A percentile compares a stretch with the other conserved stretches of the same genome.
These are phyloP conservation scores for Entelurus aequoreus DNA, from an alignment of 2,113 vertebrate species.

Conservation along the genomic window DNA sequence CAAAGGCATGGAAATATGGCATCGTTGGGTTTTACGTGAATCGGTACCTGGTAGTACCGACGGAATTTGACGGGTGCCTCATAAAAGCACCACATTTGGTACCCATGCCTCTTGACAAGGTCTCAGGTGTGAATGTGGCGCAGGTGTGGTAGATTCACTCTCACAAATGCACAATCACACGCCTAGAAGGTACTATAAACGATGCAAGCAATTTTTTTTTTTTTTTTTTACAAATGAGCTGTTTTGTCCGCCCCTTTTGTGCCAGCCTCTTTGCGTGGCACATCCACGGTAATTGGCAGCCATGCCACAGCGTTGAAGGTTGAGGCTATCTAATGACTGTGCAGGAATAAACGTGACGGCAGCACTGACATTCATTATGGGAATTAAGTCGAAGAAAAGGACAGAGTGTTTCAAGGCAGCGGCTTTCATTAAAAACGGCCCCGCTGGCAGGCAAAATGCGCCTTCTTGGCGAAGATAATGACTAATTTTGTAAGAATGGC, in stretches of 20 bases:
- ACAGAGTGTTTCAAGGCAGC: background rate
- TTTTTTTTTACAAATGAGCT: background rate
- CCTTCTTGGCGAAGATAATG: background rate
- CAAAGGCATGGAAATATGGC: too few relatives aligned
- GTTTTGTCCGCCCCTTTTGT: background rate
- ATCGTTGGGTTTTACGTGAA: too few relatives aligned
- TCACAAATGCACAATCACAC: too few relatives aligned
- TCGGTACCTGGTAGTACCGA: too few relatives aligned
- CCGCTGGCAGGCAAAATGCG: slow-evolving; percentile 1
- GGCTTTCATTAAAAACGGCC: background rate
- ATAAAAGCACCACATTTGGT: too few relatives aligned
- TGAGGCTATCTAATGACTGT: background rate
- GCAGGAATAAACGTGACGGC: background rate
- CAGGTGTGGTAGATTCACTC: too few relatives aligned
- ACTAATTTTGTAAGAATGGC: background rate
- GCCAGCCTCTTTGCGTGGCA: background rate
- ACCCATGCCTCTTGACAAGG: too few relatives aligned
- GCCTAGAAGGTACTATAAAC: too few relatives aligned
- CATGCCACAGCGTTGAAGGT: background rate
- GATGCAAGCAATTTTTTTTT: too few relatives aligned
- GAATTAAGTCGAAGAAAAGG: background rate
- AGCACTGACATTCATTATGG: background rate
- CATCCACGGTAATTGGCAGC: background rate
- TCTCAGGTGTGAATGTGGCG: too few relatives aligned
- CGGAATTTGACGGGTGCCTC: too few relatives aligned